A percentile compares a stretch with the other conserved stretches of the same genome.
Evolutionary conservation across 2,888 invertebrate species (phyloP).

Genomic region (Sycophila texana): DNA sequence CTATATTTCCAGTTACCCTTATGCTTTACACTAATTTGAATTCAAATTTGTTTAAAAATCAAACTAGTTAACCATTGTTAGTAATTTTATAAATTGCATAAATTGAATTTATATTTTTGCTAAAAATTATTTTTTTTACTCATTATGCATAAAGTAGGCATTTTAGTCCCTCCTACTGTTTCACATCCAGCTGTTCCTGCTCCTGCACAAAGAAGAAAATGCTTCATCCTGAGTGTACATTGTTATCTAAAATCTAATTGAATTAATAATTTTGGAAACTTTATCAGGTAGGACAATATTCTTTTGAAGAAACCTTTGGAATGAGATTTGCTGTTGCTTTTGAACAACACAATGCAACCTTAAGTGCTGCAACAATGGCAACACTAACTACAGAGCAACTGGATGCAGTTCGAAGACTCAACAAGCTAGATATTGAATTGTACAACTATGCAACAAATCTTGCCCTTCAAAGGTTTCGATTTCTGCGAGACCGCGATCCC

Average conservation of each 20-base stretch:
- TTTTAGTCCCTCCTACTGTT: too few species aligned
- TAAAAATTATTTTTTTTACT: too few species aligned
- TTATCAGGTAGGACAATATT: constrained; percentile 88
- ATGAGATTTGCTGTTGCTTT: constrained; percentile 92
- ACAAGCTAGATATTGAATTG: constrained; percentile 93
- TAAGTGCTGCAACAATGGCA: constrained; percentile 88
- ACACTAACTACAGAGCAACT: constrained; percentile 86
- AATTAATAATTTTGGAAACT: constrained; percentile 24
- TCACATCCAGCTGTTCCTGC: not conserved
- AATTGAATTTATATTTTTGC: not conserved
- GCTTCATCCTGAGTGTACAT: not conserved
- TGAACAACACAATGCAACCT: constrained; percentile 94
- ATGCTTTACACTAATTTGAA: not conserved
- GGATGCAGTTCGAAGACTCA: constrained; percentile 85
- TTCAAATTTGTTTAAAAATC: not conserved
- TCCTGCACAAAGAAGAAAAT: not conserved
- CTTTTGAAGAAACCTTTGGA: constrained; percentile 96
- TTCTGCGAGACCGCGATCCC: constrained; percentile 86
- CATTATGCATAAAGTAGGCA: too few species aligned
- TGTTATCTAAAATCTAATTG: constrained; percentile 13
- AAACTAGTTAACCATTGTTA: too few species aligned
- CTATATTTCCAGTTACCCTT: not conserved
- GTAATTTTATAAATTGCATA: too few species aligned
- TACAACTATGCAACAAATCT: constrained; percentile 95
- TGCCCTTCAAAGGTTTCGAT: constrained; percentile 90